Evolutionary conservation across 1,140 invertebrate species (phyloP), one percentile per base, ranked within the genome.

Genomic region (Acromyrmex charruanus): DNA sequence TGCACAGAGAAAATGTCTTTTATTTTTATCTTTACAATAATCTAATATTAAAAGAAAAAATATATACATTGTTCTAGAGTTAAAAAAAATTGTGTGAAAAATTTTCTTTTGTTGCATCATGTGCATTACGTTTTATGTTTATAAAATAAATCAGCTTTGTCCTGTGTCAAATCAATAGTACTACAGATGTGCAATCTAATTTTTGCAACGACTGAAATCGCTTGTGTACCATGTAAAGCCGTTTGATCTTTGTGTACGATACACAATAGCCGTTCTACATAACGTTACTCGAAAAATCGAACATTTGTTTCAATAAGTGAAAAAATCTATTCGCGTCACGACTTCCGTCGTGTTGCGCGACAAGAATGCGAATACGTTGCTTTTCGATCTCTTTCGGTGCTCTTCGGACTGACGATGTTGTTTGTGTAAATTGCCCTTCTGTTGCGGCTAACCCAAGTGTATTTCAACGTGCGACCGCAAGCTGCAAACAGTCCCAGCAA

Each of bases 231-330:
- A 49, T 21, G 39, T 82, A 69, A 69, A 28, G 2, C 10, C 31
- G 49, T 69, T 82, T 82, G 14, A 18, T 9, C 16, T 72, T 71
- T 18, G 31, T n/a, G 5, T 5, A 39, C 35, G 16, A 6, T 59
- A 82, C 7, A 72, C 53, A 28, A 69, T 9, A 14, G 39, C 2
- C 10, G n/a, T 71, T 58, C 9, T 49, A 44, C 9, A 31, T 35
- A 51, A 82, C 80, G n/a, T 61, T 59, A 49, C 16, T 28, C 21
- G 31, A 39, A 31, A 59, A 82, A 82, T 72, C 18, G 66, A 82
- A 16, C 25, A 28, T 82, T 82, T 82, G 21, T 82, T 18, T 82
- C 6, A 16, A 31, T 35, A 68, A 81, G 66, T 35, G 16, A 81
- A 58, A 80, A 71, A 53, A 18, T 53, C n/a, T 21, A 31, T 55